These are phyloP conservation scores for Astyanax mexicanus DNA, from an alignment of 2,797 vertebrate genomes.

Conservation along the genomic window DNA sequence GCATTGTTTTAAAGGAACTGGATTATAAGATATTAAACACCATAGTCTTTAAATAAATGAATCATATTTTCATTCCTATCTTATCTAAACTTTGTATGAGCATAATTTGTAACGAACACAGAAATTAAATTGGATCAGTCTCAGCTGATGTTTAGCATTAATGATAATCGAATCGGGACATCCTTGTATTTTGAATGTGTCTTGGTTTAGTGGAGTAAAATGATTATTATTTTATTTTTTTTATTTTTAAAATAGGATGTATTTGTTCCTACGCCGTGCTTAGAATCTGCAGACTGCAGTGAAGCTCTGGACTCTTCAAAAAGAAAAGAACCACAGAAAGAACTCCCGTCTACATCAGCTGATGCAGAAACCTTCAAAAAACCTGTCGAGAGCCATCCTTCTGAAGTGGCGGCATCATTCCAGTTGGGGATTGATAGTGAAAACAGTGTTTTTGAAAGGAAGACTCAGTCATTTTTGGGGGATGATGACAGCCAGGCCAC, in stretches of 20 bases:
- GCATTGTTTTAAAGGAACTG: no score
- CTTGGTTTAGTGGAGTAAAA: no score
- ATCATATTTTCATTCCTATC: no score
- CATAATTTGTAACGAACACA: no score
- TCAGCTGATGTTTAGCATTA: no score
- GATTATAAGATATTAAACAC: no score
- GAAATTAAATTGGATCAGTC: no score
- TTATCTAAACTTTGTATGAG: no score
- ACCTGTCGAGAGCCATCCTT: slow-evolving; percentile 46
- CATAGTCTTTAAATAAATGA: no score
- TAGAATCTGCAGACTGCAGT: slow-evolving; percentile 69
- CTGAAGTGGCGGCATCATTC: slow-evolving; percentile 68
- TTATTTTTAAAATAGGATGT: slow-evolving; percentile 80
- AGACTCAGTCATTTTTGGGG: slow-evolving; percentile 53
- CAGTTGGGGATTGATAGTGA: slow-evolving; percentile 81
- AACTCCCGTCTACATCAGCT: slow-evolving; percentile 58
- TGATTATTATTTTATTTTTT: not conserved
- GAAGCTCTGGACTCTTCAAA: slow-evolving; percentile 52
- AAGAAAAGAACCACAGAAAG: slow-evolving; percentile 53
- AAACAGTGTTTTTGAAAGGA: slow-evolving; percentile 61
- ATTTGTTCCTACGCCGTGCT: slow-evolving; percentile 89
- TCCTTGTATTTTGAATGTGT: no score
- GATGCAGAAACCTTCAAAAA: slow-evolving; percentile 49
- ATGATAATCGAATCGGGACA: no score
- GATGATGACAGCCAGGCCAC: slow-evolving; percentile 82